Conservation (phyloP, 2,888 invertebrate genomes). For the Himalopsyche japonica region DNA sequence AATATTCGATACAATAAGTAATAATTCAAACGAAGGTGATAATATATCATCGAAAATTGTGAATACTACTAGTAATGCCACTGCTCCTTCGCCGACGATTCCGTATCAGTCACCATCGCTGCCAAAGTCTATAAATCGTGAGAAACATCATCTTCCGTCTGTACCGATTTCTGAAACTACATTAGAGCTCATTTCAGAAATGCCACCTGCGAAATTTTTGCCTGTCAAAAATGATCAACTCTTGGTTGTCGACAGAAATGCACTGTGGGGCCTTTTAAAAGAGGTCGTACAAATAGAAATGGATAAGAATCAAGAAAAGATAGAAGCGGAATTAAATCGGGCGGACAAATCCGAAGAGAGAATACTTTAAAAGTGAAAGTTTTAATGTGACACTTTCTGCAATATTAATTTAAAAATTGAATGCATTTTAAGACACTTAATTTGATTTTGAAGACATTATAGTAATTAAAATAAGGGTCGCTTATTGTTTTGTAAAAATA, state of each 20-base stretch:
- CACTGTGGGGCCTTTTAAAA: constrained; percentile 65
- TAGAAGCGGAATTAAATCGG: constrained; percentile 29
- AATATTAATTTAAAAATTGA: background rate
- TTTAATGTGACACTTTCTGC: background rate
- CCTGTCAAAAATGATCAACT: constrained; percentile 57
- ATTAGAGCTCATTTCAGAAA: constrained; percentile 46
- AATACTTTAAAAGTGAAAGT: background rate
- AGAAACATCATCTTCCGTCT: constrained; percentile 57
- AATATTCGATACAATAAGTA: constrained; percentile 48
- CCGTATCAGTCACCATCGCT: constrained; percentile 44
- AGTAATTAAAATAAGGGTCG: background rate
- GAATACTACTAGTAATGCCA: constrained; percentile 42
- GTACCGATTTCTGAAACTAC: constrained; percentile 56
- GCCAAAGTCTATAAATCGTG: constrained; percentile 58
- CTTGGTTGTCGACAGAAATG: constrained; percentile 63
- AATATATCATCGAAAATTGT: constrained; percentile 27
- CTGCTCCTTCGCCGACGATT: constrained; percentile 42
- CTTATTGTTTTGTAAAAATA: background rate
- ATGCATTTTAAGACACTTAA: background rate
- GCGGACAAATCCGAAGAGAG: constrained; percentile 2
- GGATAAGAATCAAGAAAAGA: constrained; percentile 41
- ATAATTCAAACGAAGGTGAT: constrained; percentile 54
- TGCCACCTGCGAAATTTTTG: constrained; percentile 47
- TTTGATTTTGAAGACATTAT: background rate
- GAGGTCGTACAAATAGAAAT: constrained; percentile 54